These are phyloP conservation scores for Temnopleurus reevesii DNA, from an alignment of 53 echinoderm and acorn worm species.

Conservation along the genomic window DNA sequence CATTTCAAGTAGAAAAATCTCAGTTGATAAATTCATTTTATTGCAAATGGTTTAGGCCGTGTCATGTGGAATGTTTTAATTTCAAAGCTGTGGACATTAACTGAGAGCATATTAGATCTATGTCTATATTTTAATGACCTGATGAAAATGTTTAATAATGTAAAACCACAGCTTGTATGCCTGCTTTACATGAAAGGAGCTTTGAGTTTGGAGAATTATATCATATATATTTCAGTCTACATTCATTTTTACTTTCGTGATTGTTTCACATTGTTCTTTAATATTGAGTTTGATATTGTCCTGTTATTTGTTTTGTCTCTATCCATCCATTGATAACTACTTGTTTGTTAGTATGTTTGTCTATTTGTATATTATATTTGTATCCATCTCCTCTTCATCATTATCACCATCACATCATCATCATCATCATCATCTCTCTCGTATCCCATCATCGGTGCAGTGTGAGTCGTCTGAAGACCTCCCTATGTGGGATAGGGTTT, in stretches of 20 bases:
- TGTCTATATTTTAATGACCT: too few relatives aligned
- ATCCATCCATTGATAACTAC: not conserved
- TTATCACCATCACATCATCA: not conserved
- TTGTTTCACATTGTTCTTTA: too few relatives aligned
- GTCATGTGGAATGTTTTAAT: too few relatives aligned
- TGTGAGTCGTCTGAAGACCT: not conserved
- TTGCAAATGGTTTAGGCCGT: too few relatives aligned
- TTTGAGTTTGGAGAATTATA: too few relatives aligned
- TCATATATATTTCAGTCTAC: not conserved
- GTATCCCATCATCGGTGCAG: not conserved
- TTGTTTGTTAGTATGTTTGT: slow-evolving; percentile 36
- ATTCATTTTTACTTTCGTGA: not conserved
- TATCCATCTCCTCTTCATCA: not conserved
- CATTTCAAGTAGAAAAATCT: too few relatives aligned
- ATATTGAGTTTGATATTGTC: not conserved
- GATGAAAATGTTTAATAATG: too few relatives aligned
- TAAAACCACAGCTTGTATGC: too few relatives aligned
- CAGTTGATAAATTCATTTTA: too few relatives aligned
- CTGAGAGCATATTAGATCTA: too few relatives aligned
- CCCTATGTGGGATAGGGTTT: slow-evolving; percentile 35
- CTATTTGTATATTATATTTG: not conserved
- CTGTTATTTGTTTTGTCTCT: not conserved
- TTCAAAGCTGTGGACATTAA: too few relatives aligned
- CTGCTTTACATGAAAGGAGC: too few relatives aligned
- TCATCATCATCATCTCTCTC: not conserved